Conservation (phyloP, 2,113 vertebrate genomes). For the Pterocles gutturalis region DNA sequence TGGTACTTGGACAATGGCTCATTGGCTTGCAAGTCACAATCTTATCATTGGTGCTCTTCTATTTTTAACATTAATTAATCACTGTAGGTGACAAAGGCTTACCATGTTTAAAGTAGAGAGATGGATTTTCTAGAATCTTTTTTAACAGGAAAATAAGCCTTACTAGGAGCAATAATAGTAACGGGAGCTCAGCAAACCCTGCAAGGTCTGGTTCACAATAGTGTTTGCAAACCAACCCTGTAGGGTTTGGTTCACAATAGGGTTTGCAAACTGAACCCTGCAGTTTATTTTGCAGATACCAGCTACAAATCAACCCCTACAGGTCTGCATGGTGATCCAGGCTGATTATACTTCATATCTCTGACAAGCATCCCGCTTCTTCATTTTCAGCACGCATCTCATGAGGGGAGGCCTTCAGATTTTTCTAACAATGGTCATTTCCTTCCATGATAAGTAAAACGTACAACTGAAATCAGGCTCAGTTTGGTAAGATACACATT, state of each 20-base stretch:
- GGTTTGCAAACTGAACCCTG: neutral
- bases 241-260: neutral
- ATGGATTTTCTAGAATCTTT: conserved; percentile 77
- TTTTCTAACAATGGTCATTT: neutral
- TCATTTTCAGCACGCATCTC: neutral
- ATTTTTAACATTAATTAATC: conserved; percentile 82
- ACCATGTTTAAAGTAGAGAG: conserved; percentile 74
- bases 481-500: neutral
- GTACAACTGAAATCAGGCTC: neutral
- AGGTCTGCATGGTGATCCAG: neutral
- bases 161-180: conserved; percentile 60
- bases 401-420: neutral
- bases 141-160: conserved; percentile 74
- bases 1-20: conserved; percentile 74
- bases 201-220: neutral
- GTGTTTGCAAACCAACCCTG: neutral
- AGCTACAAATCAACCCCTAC: neutral
- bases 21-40: conserved; percentile 72
- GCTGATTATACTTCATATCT: neutral
- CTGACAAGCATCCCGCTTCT: neutral
- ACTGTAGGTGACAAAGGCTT: conserved; percentile 79
- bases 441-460: neutral
- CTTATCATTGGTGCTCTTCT: conserved; percentile 70
- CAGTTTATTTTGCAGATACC: neutral
- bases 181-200: conserved; percentile 15